Conservation (phyloP, 2,113 vertebrate genomes). For the Chloropsis cyanopogon region DNA sequence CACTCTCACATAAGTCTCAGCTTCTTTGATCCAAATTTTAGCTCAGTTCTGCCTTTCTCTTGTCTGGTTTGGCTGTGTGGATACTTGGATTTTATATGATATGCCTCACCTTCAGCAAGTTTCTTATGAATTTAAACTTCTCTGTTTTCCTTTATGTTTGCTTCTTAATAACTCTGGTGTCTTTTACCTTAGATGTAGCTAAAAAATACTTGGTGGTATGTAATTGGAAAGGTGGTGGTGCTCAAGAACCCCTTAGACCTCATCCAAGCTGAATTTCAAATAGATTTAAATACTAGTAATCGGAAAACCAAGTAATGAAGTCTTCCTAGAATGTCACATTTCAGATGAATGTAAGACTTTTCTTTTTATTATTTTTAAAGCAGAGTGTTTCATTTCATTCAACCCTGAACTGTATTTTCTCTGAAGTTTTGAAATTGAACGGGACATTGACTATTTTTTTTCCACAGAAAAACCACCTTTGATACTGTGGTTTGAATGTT, state of each 20-base stretch:
- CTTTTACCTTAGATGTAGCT: background rate
- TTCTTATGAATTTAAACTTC: background rate
- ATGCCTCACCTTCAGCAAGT: background rate
- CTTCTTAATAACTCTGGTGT: background rate
- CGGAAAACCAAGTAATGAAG: background rate
- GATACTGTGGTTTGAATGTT: background rate
- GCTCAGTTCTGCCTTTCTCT: background rate
- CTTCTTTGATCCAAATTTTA: background rate
- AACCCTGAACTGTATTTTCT: background rate
- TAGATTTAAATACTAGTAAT: background rate
- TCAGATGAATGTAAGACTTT: background rate
- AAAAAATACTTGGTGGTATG: background rate
- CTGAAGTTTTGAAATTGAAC: background rate
- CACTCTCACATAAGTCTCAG: background rate
- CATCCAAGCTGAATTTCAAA: background rate
- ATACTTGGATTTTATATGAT: background rate
- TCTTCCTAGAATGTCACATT: background rate
- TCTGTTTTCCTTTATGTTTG: background rate
- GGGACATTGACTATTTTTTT: background rate
- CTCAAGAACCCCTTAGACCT: background rate
- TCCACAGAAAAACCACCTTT: background rate
- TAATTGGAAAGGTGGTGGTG: background rate
- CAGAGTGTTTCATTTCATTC: background rate
- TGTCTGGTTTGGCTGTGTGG: background rate
- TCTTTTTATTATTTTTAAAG: background rate